Evolutionary conservation across 2,888 invertebrate genomes (phyloP).

Genomic region (Leuctra nigra): DNA sequence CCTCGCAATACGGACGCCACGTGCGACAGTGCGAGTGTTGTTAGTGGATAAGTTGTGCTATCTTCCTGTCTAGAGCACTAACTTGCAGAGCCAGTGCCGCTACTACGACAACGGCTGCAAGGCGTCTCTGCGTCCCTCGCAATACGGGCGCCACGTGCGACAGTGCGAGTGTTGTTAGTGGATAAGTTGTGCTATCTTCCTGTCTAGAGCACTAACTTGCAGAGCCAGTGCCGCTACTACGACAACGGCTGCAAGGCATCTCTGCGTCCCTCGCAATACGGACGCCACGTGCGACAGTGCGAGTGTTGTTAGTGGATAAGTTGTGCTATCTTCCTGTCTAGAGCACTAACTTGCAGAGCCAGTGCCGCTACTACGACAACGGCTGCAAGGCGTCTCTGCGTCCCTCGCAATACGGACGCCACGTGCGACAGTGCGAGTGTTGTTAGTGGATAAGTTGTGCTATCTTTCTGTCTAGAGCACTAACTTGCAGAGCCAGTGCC

Average conservation of each 20-base stretch:
- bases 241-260: neutral
- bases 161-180: conserved; percentile 2
- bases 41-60: too few relatives aligned
- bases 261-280: neutral
- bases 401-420: neutral
- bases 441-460: too few relatives aligned
- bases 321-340: too few relatives aligned
- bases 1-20: neutral
- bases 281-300: conserved; percentile 13
- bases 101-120: neutral
- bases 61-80: too few relatives aligned
- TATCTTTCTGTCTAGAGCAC: too few relatives aligned
- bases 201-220: too few relatives aligned
- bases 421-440: conserved; percentile 12
- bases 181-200: too few relatives aligned
- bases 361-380: neutral
- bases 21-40: conserved; percentile 7
- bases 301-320: too few relatives aligned
- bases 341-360: too few relatives aligned
- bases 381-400: neutral
- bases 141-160: conserved; percentile 7
- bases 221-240: neutral
- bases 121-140: neutral
- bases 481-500: too few relatives aligned
- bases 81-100: too few relatives aligned